Base-by-base conservation (phyloP, 2,797 vertebrate genomes). In the Anabas testudineus region DNA sequence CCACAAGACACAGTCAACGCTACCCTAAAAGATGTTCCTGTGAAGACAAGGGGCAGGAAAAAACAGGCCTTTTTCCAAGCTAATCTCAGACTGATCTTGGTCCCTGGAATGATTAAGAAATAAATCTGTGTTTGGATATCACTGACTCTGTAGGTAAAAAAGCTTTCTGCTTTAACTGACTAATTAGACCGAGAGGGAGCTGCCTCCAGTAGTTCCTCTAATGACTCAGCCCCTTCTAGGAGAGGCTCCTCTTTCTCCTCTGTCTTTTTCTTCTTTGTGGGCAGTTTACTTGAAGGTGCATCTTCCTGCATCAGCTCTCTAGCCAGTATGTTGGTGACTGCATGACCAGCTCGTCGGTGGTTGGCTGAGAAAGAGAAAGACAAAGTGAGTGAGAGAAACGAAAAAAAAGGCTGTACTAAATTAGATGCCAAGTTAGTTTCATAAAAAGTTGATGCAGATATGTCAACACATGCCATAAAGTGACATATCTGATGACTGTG, bases 301-400 rank as follows among this genome's bases (percentile, higher is more conserved):
- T 94, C 93, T 5, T 96, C 96, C 87, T 96, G 95, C 82, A 94
- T 94, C 83, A 97, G 90, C 88, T 96, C 95, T 62, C 96, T 96
- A 87, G 95, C 95, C 83, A 98, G 92, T 73, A 96, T 83, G 83
- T 93, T 95, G 32, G 96, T 97, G 89, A 96, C 94, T 51, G 94
- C 95, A 68, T 95, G 95, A 55, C 95, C 96, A 47, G 93, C 94
- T 92, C 95, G 90, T 88, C 95, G 90, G 88, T 95, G 93, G 87
- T 95, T 96, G 82, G 92, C 96, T 97, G 83, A 28, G 54, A 48
- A 51, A 58, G 49, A 80, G 30, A 89, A 24, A 82, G 24, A 78
- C 16, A 61, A 59, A 39, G 19, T 54, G 7, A 59, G 12, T 36
- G 18, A 74, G 41, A 66, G 16, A 21, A 5, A 67, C 13, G 53